phyloP scores from a whole-genome alignment of 2,888 invertebrate genomes.

The Resseliella maxima region DNA sequence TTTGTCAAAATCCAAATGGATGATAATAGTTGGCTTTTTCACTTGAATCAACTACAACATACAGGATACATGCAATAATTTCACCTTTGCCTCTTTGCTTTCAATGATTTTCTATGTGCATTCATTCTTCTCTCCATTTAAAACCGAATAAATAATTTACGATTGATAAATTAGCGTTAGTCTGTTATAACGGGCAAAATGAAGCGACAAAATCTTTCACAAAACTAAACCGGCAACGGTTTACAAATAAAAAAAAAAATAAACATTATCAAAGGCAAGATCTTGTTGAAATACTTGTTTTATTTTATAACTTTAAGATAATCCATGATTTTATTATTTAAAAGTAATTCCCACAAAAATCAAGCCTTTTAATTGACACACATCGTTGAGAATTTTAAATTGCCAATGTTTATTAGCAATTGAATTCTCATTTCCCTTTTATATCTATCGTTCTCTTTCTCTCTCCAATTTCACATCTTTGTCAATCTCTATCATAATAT shows the following conservation, averaged over 20 bases:
- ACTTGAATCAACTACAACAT: conserved; percentile 9
- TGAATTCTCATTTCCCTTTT: conserved; percentile 30
- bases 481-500: too few species aligned
- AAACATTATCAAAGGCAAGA: neutral
- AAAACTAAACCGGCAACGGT: neutral
- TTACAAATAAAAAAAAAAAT: neutral
- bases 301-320: neutral
- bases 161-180: neutral
- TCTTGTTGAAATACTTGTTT: conserved; percentile 23
- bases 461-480: too few species aligned
- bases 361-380: conserved; percentile 37
- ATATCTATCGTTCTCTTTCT: too few species aligned
- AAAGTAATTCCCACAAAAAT: neutral
- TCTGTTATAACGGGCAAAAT: neutral
- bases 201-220: too few species aligned
- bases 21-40: conserved; percentile 46
- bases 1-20: conserved; percentile 53
- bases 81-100: conserved; percentile 24
- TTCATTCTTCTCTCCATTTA: neutral
- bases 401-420: neutral
- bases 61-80: conserved; percentile 37
- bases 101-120: neutral
- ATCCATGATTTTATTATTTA: neutral
- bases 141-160: conserved; percentile 13
- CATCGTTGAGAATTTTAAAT: conserved; percentile 30